These are phyloP conservation scores for Plemyria rubiginata DNA, from an alignment of 2,888 invertebrate genomes.

Conservation along the genomic window DNA sequence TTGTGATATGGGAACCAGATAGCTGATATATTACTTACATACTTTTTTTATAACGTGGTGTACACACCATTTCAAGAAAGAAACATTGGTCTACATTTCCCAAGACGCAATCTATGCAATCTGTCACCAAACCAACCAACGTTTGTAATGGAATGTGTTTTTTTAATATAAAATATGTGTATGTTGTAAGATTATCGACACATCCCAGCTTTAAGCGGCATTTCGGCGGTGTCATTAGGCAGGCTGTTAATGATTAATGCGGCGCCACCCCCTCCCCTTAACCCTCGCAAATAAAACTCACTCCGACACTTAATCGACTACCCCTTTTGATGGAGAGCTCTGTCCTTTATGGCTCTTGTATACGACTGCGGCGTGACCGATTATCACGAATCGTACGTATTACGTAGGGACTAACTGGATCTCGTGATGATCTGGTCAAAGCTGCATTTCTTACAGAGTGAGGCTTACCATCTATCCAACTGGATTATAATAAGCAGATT, in stretches of 20 bases:
- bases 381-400: neutral
- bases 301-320: conserved; percentile 81
- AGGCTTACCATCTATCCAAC: neutral
- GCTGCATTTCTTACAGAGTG: neutral
- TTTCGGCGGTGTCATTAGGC: conserved; percentile 84
- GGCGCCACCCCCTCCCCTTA: conserved; percentile 62
- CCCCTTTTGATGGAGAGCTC: conserved; percentile 81
- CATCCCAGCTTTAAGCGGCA: conserved; percentile 61
- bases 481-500: neutral
- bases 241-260: conserved; percentile 84
- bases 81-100: no score
- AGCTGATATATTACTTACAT: no score
- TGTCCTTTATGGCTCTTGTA: conserved; percentile 50
- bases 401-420: no score
- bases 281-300: conserved; percentile 77
- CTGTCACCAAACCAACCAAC: neutral
- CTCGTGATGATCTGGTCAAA: neutral
- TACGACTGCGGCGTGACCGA: conserved; percentile 23
- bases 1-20: no score
- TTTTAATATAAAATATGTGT: conserved; percentile 1
- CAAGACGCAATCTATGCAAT: neutral
- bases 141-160: neutral
- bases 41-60: no score
- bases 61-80: no score
- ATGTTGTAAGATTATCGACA: conserved; percentile 40